Base-by-base conservation (phyloP, 2,888 invertebrate species). In the Ceraclea dissimilis region DNA sequence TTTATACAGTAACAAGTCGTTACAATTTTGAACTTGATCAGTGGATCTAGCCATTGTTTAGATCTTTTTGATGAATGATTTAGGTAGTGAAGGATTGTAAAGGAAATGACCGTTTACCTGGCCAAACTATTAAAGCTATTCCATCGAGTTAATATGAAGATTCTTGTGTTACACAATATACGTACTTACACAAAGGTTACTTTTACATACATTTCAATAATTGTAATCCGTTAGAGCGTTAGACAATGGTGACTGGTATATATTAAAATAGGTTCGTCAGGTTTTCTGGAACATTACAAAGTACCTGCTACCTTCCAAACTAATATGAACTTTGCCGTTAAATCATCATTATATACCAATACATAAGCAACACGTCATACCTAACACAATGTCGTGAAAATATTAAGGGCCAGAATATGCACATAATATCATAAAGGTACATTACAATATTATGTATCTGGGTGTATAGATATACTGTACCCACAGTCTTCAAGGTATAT, bases 21-120 rank as follows among this genome's bases (percentile, higher is more conserved):
- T 58, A 58, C 54, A 58, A n/a, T 54, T 58, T 54, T 31, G 58
- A 47, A 56, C 56, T 19, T 39, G 52, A 54, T 53, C 31, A 31
- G 26, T 26, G 47, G 22, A 39, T 49, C 34, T 39, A n/a, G 21
- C 17, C 31, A 54, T 54, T 58, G 58, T 58, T 31, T 54, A 47
- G 44, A 34, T 19, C 44, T 26, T 53, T n/a, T 54, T 58, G 57
- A 57, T 57, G 53, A 50, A 56, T 48, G 56, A 44, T 48, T 51
- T 48, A n/a, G n/a, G n/a, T 50, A 47, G 31, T 31, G 31, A 13
- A 39, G 13, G 49, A 51, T 34, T 51, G 18, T 6, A 19, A 20
- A 57, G 52, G 44, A 55, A 50, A 49, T 53, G 56, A 56, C 56
- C 57, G 50, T 49, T 34, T 54, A 43, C 54, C 47, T 50, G 50